Conservation (phyloP, 2,888 invertebrate genomes). For the Hypomecis atomaria region DNA sequence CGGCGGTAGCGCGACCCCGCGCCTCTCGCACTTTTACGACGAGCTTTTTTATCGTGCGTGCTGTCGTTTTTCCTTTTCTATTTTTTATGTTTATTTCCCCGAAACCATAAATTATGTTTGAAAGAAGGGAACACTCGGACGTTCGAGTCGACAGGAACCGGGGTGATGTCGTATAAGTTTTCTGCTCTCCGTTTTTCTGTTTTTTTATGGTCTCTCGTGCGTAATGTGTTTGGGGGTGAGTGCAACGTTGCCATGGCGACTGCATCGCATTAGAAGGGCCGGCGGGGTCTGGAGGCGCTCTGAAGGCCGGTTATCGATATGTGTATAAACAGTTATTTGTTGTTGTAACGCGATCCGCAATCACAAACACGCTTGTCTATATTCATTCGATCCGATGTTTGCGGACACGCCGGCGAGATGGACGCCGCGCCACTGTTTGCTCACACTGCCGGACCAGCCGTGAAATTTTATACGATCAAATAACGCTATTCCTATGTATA, state of each 20-base stretch:
- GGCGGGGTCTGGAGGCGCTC: constrained; percentile 47
- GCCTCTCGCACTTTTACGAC: constrained; percentile 79
- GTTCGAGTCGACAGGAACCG: constrained; percentile 79
- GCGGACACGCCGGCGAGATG: constrained; percentile 78
- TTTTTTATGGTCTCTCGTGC: constrained; percentile 79
- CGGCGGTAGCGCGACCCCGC: constrained; percentile 60
- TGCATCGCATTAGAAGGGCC: constrained; percentile 72
- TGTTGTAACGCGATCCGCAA: constrained; percentile 76
- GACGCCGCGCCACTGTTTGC: constrained; percentile 73
- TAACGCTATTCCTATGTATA: constrained; percentile 42
- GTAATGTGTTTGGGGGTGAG: constrained; percentile 68
- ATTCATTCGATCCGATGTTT: constrained; percentile 81
- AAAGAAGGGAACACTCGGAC: constrained; percentile 85
- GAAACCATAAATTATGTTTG: constrained; percentile 86
- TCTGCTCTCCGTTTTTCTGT: constrained; percentile 72
- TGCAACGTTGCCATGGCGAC: constrained; percentile 78
- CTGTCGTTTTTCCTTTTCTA: constrained; percentile 85
- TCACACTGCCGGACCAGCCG: constrained; percentile 59
- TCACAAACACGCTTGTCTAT: constrained; percentile 76
- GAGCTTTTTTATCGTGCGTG: constrained; percentile 85
- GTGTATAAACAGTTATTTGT: constrained; percentile 63
- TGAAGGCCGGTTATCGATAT: constrained; percentile 34
- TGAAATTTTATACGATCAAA: constrained; percentile 69
- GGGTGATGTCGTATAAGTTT: constrained; percentile 78
- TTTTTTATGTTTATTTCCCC: constrained; percentile 86